phyloP scores from a whole-genome alignment of 2,888 invertebrate species.

The Masnerella sp. region DNA sequence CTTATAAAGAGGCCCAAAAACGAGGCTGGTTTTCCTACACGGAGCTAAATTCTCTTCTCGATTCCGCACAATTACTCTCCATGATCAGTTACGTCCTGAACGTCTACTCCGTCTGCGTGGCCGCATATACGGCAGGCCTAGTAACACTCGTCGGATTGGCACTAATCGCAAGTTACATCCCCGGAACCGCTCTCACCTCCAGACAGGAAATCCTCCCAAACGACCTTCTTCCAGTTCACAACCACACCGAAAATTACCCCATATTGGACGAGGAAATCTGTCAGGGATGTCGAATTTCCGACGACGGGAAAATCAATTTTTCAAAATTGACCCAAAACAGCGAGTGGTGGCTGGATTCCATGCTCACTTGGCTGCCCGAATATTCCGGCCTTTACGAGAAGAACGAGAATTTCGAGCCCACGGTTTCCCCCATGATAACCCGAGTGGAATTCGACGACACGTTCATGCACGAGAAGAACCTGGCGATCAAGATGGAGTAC shows the following conservation, averaged over 20 bases:
- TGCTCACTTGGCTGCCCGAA: conserved; percentile 69
- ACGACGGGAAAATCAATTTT: conserved; percentile 20
- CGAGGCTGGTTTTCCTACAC: conserved; percentile 91
- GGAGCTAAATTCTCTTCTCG: conserved; percentile 83
- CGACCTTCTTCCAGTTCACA: conserved; percentile 19
- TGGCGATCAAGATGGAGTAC: conserved; percentile 68
- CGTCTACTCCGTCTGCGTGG: conserved; percentile 80
- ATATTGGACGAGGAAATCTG: conserved; percentile 13
- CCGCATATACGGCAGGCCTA: conserved; percentile 82
- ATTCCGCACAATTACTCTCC: conserved; percentile 78
- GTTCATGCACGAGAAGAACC: conserved; percentile 53
- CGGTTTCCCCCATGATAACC: conserved; percentile 57
- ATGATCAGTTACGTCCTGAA: conserved; percentile 79
- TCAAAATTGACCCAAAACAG: conserved; percentile 46
- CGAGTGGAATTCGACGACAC: conserved; percentile 63
- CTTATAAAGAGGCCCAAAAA: conserved; percentile 84
- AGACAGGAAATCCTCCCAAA: conserved; percentile 51
- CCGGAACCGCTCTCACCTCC: conserved; percentile 68
- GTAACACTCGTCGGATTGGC: conserved; percentile 81
- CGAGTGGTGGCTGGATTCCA: conserved; percentile 71
- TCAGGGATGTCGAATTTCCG: conserved; percentile 44
- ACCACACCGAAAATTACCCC: not conserved
- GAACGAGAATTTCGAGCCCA: conserved; percentile 53
- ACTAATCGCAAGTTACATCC: conserved; percentile 76
- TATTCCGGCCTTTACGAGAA: conserved; percentile 60